A percentile compares a stretch with the other conserved stretches of the same genome.
phyloP scores from a whole-genome alignment of 2,113 vertebrate species.

The Manacus vitellinus region DNA sequence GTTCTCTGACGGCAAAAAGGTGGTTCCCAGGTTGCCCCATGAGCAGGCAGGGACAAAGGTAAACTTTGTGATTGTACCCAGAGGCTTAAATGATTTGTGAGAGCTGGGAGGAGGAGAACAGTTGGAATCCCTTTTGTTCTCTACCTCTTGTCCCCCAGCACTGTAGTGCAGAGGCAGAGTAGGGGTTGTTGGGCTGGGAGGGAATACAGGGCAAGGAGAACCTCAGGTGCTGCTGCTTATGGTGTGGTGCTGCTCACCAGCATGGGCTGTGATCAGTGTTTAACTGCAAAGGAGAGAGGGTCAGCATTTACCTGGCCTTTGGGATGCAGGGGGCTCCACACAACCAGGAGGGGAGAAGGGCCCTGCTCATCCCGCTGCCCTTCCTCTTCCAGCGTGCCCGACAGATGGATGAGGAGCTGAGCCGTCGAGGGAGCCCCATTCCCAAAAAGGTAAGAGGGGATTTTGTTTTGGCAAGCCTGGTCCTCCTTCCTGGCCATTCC shows the following conservation, averaged over 20 bases:
- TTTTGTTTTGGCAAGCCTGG: background rate
- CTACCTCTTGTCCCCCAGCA: fast-evolving
- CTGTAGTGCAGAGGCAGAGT: background rate
- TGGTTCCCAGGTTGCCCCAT: slow-evolving; percentile 69
- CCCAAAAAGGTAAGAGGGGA: slow-evolving; percentile 85
- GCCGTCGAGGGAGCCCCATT: slow-evolving; percentile 85
- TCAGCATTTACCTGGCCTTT: background rate
- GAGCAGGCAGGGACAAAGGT: slow-evolving; percentile 85
- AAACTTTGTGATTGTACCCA: background rate
- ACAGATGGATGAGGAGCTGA: slow-evolving; percentile 83
- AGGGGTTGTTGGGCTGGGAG: background rate
- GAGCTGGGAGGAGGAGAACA: background rate
- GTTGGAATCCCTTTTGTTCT: background rate
- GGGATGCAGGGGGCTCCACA: background rate
- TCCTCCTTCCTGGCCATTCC: background rate
- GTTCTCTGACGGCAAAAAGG: slow-evolving; percentile 86
- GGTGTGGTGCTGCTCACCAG: fast-evolving
- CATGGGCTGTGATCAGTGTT: fast-evolving
- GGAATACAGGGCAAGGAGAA: background rate
- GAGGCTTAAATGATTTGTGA: background rate
- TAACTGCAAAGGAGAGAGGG: background rate
- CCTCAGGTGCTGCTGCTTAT: background rate
- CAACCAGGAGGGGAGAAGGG: fast-evolving
- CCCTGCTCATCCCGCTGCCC: background rate
- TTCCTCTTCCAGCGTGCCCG: slow-evolving; percentile 78